A percentile compares a stretch with the other conserved stretches of the same genome.
phyloP scores from a whole-genome alignment of 2,797 vertebrate species.

The Myotis pilosus region DNA sequence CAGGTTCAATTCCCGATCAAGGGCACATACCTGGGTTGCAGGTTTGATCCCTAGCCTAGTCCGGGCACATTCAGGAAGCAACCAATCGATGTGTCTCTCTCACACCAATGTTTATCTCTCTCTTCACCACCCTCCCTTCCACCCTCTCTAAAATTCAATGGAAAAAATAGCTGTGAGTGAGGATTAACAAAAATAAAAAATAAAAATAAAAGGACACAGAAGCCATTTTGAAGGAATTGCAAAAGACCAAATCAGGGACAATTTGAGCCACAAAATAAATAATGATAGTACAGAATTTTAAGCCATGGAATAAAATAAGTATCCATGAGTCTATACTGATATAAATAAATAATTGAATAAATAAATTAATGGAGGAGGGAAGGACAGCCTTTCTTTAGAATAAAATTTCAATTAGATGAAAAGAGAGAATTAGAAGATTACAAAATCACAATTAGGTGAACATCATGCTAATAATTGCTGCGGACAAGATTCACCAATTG shows the following conservation, averaged over 20 bases:
- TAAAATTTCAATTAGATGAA: background rate
- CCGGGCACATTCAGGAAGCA: no score
- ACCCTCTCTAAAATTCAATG: no score
- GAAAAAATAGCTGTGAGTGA: no score
- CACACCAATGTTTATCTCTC: no score
- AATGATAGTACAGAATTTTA: background rate
- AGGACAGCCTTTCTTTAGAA: background rate
- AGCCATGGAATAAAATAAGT: background rate
- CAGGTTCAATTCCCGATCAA: no score
- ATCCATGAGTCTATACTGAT: background rate
- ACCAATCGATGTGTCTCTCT: no score
- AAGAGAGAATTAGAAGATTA: background rate
- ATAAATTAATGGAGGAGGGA: background rate
- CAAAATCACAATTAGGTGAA: background rate
- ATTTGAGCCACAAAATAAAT: background rate
- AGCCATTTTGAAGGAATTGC: background rate
- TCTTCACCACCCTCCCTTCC: no score
- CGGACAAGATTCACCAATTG: background rate
- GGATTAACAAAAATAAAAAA: no score
- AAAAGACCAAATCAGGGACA: background rate
- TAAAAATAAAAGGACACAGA: background rate
- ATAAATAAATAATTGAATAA: background rate
- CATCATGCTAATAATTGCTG: background rate
- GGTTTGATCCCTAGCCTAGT: no score
- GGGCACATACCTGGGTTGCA: no score